These are phyloP conservation scores for Cryptomyrus ogoouensis DNA, from an alignment of 2,113 vertebrate genomes.

Conservation along the genomic window DNA sequence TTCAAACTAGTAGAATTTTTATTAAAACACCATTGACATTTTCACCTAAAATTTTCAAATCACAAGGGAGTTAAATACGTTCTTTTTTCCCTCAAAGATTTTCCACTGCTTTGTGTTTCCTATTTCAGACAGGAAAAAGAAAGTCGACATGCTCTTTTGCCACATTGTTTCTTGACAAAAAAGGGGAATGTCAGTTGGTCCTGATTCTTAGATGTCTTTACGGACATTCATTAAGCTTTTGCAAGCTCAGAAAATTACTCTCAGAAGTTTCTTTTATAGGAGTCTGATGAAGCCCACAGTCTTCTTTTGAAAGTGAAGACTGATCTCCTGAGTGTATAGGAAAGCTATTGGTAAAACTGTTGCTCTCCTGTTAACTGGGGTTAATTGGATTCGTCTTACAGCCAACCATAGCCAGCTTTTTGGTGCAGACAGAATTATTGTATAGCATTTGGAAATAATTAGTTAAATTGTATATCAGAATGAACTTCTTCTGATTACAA, in stretches of 20 bases:
- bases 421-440: constrained; percentile 32
- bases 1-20: neutral
- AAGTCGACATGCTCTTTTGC: neutral
- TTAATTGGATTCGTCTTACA: constrained; percentile 65
- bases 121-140: neutral
- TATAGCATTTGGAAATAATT: constrained; percentile 43
- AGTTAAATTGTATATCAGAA: constrained; percentile 43
- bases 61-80: neutral
- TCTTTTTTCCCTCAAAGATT: neutral
- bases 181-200: neutral
- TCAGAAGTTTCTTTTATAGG: constrained; percentile 69
- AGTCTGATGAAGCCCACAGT: constrained; percentile 51
- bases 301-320: constrained; percentile 59
- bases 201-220: constrained; percentile 20
- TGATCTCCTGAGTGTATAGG: constrained; percentile 60
- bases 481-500: neutral
- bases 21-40: constrained; percentile 6
- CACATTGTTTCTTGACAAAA: constrained; percentile 15
- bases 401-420: constrained; percentile 41
- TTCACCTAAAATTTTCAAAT: neutral
- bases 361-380: constrained; percentile 57
- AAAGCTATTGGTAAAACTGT: constrained; percentile 45
- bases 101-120: neutral
- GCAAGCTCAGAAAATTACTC: constrained; percentile 53
- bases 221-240: constrained; percentile 22